phyloP scores from a whole-genome alignment of 2,113 vertebrate genomes.

The Lagopus leucura region DNA sequence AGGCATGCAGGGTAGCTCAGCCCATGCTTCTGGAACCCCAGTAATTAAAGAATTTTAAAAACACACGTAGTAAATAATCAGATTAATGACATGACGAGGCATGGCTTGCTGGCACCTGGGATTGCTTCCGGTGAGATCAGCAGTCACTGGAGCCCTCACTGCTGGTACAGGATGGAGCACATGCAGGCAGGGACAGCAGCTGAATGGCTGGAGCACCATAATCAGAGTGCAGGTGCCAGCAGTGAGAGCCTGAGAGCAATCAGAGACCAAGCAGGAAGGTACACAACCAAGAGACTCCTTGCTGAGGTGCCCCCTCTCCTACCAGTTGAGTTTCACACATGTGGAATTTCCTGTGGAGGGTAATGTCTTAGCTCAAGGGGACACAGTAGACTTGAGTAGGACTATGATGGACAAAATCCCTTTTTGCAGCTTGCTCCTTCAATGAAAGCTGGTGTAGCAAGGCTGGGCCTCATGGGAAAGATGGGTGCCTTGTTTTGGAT shows the following conservation, averaged over 20 bases:
- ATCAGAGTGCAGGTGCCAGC: neutral
- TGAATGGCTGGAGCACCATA: neutral
- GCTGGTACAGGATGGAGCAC: neutral
- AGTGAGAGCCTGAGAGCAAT: neutral
- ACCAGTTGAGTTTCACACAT: neutral
- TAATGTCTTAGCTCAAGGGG: neutral
- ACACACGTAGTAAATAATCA: neutral
- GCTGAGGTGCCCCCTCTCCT: neutral
- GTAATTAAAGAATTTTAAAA: constrained; percentile 1
- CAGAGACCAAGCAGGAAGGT: neutral
- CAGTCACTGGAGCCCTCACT: neutral
- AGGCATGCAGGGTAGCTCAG: fast-evolving
- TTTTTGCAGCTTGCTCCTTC: neutral
- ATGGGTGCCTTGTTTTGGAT: fast-evolving
- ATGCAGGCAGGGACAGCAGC: too few relatives aligned
- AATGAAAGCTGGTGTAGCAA: neutral
- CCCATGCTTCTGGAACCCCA: neutral
- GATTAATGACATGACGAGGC: neutral
- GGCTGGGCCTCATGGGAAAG: neutral
- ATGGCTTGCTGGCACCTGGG: neutral
- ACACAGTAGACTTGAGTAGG: fast-evolving
- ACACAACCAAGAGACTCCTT: neutral
- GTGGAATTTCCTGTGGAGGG: fast-evolving
- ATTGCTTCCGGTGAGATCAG: neutral
- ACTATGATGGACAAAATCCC: neutral